Base-by-base conservation (phyloP, 2,888 invertebrate species). In the Drosophila cyrtoloma region DNA sequence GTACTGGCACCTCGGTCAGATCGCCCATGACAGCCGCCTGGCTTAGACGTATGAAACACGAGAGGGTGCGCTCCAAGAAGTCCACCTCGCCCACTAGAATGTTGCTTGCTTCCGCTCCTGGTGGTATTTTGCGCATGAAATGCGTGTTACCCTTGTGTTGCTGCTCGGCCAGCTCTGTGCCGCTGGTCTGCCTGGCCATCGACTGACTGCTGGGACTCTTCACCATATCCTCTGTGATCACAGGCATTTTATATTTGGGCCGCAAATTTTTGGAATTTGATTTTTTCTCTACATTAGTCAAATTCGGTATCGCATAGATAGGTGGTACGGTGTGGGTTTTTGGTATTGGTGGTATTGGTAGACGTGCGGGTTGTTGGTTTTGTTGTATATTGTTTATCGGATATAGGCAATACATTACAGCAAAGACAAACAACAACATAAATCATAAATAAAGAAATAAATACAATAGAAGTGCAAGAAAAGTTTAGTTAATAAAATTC, bases 71-170 rank as follows among this genome's bases (percentile, higher is more conserved):
- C 77, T 97, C 97, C 62, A 99, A 95, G 92, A 98, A 98, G 93
- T 99, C 98, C 14, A 99, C 97, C 94, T 99, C 99, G 30, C 99
- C 99, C 1, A 99, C 98, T 67, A 99, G 94, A 84, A 99, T 99
- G 92, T 99, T 99, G 72, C 98, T 98, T 2, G 99, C 98, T 94
- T 99, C 99, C 2, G 99, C 97, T 22, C 99, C 99, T 0, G 96
- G 96, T 19, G 99, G 99, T 92, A 99, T 98, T 94, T 99, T 99
- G 75, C 97, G 95, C 98, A 99, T 98, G 91, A 99, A 99, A 84
- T 98, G 95, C 66, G 96, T 96, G 92, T 99, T 99, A 77, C 96
- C 96, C 94, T 97, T 95, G 91, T 96, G 96, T 83, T 96, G 95
- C 50, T 95, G 92, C 73, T 94, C 94, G 68, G 92, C 94, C 28